A percentile compares a stretch with the other conserved stretches of the same genome.
These are phyloP conservation scores for Eurypyga helias DNA, from an alignment of 2,113 vertebrate species.

Conservation along the genomic window DNA sequence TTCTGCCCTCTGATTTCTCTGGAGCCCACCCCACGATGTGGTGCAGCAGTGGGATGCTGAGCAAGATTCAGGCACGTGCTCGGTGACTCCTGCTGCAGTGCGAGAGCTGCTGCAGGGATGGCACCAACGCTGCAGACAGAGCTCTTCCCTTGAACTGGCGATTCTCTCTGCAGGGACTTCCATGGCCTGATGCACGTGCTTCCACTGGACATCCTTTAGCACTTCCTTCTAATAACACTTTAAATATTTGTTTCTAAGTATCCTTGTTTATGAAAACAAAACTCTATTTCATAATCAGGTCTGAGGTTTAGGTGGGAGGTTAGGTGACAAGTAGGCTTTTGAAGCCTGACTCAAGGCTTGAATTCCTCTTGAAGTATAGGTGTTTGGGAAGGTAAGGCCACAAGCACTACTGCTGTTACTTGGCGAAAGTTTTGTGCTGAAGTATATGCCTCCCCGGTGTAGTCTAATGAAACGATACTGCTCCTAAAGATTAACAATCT, in stretches of 20 bases:
- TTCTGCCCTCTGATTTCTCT: background rate
- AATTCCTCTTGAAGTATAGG: background rate
- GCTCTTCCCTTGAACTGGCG: background rate
- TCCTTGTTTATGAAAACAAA: background rate
- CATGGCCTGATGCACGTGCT: background rate
- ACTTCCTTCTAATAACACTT: background rate
- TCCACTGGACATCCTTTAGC: background rate
- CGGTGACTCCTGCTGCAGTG: background rate
- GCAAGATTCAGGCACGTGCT: background rate
- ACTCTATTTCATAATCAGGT: background rate
- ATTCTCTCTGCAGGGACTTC: background rate
- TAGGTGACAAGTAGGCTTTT: background rate
- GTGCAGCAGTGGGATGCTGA: background rate
- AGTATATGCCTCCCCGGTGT: background rate
- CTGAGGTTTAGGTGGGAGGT: background rate
- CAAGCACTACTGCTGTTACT: background rate
- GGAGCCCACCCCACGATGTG: fast-evolving
- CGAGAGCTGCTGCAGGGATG: background rate
- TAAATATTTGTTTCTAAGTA: background rate
- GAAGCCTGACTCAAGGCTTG: background rate
- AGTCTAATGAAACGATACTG: background rate
- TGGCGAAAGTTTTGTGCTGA: background rate
- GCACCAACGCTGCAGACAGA: background rate
- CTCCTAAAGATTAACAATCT: background rate
- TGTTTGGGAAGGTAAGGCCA: background rate